Evolutionary conservation across 2,888 invertebrate genomes (phyloP), one percentile per base, ranked within the genome.

Genomic region (Cephonodes hylas): DNA sequence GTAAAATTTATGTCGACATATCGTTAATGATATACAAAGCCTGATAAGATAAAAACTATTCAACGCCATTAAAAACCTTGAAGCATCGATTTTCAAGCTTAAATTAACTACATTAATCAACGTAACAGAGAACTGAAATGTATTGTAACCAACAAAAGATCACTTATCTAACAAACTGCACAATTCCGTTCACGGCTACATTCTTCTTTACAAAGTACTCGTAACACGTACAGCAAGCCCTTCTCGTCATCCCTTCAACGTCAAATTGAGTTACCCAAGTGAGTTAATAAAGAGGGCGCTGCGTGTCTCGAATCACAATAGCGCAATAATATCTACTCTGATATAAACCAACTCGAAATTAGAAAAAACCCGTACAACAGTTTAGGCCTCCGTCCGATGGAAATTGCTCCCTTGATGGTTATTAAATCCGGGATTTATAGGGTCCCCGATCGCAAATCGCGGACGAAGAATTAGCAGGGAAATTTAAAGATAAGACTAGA

Each of bases 261-360:
- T 81, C 78, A 86, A 87, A 87, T 86, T 86, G 87, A 87, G 87
- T 88, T 86, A 85, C 86, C 85, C 85, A 83, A 84, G 84, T 79
- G 82, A 86, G 86, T 86, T 88, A 87, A 88, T 88, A 87, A 86
- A 86, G 86, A 86, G 85, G 77, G 74, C 75, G 75, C 80, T 69
- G 76, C 87, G 87, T 88, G 87, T 74, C 69, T 74, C 62, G 87
- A 85, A 79, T 87, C 69, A 67, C 74, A 78, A 86, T 72, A 71
- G 72, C 65, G 72, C 69, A 76, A 74, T 78, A 80, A 75, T 75
- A 75, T 69, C 67, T 66, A 64, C 73, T 80, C 69, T 74, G 71
- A 76, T 78, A 79, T 74, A 73, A 75, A 75, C 72, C 70, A 74
- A 72, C 75, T 79, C 68, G 73, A 79, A 81, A 82, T 83, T 80